Conservation (phyloP, 1,140 invertebrate genomes). For the Drosophila kohkoa region DNA sequence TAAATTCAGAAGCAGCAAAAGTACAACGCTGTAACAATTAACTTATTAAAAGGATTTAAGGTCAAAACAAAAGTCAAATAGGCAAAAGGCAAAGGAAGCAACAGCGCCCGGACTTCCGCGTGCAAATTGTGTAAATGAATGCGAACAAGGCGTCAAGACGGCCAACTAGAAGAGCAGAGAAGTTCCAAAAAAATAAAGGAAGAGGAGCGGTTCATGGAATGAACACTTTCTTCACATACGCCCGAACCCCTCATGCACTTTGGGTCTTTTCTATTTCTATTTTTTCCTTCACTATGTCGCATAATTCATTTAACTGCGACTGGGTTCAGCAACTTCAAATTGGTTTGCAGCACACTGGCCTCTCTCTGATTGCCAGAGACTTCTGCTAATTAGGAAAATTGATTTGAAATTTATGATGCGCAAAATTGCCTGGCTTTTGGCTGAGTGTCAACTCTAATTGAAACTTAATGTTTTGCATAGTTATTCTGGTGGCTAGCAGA, state of each 20-base stretch:
- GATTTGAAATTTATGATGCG: constrained; percentile 83
- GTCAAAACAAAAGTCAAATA: constrained; percentile 38
- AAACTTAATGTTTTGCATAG: constrained; percentile 72
- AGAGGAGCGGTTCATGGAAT: neutral
- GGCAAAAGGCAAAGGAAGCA: constrained; percentile 27
- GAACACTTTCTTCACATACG: constrained; percentile 13
- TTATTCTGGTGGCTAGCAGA: constrained; percentile 14
- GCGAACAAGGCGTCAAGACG: constrained; percentile 54
- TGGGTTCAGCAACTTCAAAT: constrained; percentile 25
- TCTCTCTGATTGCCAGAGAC: constrained; percentile 53
- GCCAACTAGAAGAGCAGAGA: constrained; percentile 1
- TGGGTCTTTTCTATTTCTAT: neutral
- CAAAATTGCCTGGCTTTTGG: constrained; percentile 51
- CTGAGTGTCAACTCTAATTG: constrained; percentile 56
- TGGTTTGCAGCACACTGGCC: constrained; percentile 8
- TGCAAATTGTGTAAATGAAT: constrained; percentile 61
- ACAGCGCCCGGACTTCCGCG: constrained; percentile 35
- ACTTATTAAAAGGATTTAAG: constrained; percentile 77
- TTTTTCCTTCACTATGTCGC: constrained; percentile 6
- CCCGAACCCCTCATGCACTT: constrained; percentile 13
- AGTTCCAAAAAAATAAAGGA: constrained; percentile 1
- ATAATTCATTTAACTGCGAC: constrained; percentile 51
- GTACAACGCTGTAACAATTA: constrained; percentile 81
- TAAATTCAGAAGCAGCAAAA: constrained; percentile 79
- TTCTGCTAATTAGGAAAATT: constrained; percentile 81